Evolutionary conservation across 1,140 invertebrate species (phyloP).

Genomic region (Drosophila erecta): DNA sequence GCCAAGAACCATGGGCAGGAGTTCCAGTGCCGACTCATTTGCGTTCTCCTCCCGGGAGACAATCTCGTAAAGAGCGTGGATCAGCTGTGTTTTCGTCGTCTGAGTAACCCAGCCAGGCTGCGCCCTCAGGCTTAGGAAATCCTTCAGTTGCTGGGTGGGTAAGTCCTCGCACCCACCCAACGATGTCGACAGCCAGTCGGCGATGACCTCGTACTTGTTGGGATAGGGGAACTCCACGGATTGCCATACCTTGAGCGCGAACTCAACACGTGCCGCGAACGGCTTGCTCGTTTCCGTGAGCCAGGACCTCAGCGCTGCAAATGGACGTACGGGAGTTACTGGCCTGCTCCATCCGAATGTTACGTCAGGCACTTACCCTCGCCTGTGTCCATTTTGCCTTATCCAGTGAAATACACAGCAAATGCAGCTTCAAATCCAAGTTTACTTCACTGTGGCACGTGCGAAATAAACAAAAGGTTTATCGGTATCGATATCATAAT

Average conservation of each 20-base stretch:
- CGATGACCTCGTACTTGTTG: conserved; percentile 72
- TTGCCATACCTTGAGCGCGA: conserved; percentile 76
- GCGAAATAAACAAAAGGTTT: not conserved
- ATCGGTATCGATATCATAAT: not conserved
- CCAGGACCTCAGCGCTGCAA: conserved; percentile 68
- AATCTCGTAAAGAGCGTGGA: conserved; percentile 20
- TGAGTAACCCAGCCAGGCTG: conserved; percentile 64
- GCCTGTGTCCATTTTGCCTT: conserved; percentile 58
- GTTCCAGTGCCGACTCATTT: conserved; percentile 3
- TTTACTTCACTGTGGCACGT: not conserved
- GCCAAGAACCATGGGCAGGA: conserved; percentile 46
- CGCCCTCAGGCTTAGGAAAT: conserved; percentile 54
- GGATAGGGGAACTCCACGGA: conserved; percentile 71
- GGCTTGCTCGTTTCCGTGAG: conserved; percentile 46
- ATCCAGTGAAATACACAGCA: conserved; percentile 5
- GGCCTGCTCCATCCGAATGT: not conserved
- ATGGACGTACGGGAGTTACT: not conserved
- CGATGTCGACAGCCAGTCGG: conserved; percentile 58
- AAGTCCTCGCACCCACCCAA: conserved; percentile 4
- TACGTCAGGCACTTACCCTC: conserved; percentile 38
- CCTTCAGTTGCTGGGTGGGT: conserved; percentile 44
- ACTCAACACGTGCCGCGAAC: conserved; percentile 61
- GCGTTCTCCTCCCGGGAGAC: not conserved
- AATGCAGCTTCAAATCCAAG: conserved; percentile 35
- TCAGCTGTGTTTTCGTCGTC: conserved; percentile 37